Base-by-base conservation (phyloP, 2,888 invertebrate species). In the Melipona beecheii region DNA sequence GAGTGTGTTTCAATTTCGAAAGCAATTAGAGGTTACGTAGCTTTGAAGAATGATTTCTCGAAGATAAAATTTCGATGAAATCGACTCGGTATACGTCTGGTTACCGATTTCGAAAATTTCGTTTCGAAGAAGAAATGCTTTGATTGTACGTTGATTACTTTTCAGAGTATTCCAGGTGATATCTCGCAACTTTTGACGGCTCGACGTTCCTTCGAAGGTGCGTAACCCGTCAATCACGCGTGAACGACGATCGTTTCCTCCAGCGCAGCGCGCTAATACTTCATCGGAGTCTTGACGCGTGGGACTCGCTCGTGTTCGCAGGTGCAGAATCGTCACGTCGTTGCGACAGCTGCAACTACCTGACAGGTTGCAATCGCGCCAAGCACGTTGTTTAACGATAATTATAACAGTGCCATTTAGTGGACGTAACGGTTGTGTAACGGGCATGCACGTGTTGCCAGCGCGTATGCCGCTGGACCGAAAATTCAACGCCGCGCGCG, bases 311-410 rank as follows among this genome's bases (percentile, higher is more conserved):
- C 0, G 77, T 73, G 84, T 83, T 68, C 83, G 79, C 85, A 87
- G 87, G 77, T 87, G 88, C 68, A 75, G 81, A 84, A 86, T 89
- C 86, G 84, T 86, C 84, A 77, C 75, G 79, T 78, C 82, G 88
- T 66, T 79, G 88, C 89, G 89, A 87, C 88, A 88, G 88, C 88
- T 88, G 88, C 62, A 71, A 74, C 77, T 78, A 76, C 75, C 86
- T 71, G 83, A 87, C 89, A 81, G 83, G 83, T 83, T 77, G 76
- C 88, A 78, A 85, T 72, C 77, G 75, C 81, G 83, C 80, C 84
- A 86, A 85, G 78, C 83, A 78, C 86, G 76, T 78, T 88, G 89
- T 87, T 87, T 86, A 88, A 88, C 85, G 85, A 83, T 87, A 89
- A 88, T 89, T 89, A 83, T 87, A 87, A 88, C 77, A 77, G 56